Evolutionary conservation across 2,888 invertebrate species (phyloP).

Genomic region (Salticus scenicus): DNA sequence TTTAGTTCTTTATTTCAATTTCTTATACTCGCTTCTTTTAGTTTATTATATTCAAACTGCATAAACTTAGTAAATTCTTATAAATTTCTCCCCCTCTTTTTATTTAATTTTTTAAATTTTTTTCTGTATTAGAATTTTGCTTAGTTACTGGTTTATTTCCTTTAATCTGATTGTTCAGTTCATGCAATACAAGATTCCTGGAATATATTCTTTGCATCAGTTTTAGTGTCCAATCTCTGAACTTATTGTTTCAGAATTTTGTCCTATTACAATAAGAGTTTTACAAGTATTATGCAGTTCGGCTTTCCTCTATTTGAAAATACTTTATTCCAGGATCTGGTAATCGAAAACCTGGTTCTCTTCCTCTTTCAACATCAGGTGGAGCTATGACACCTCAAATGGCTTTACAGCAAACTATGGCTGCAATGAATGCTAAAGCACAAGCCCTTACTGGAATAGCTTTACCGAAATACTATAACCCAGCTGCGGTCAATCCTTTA

Average conservation of each 20-base stretch:
- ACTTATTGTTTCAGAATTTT: background rate
- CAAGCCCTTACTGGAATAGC: conserved; percentile 78
- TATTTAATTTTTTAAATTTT: too few relatives aligned
- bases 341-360: conserved; percentile 74
- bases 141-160: too few relatives aligned
- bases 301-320: background rate
- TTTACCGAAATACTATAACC: conserved; percentile 72
- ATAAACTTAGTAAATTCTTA: conserved; percentile 11
- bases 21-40: too few relatives aligned
- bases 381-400: conserved; percentile 75
- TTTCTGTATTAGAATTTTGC: too few relatives aligned
- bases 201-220: too few relatives aligned
- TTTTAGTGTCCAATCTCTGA: too few relatives aligned
- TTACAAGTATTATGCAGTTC: conserved; percentile 4
- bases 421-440: conserved; percentile 76
- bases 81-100: background rate
- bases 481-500: conserved; percentile 81
- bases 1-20: too few relatives aligned
- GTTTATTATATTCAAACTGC: background rate
- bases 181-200: too few relatives aligned
- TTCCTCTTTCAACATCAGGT: conserved; percentile 73
- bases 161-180: too few relatives aligned
- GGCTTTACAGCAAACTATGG: conserved; percentile 76
- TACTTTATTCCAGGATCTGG: conserved; percentile 71
- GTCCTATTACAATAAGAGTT: too few relatives aligned